Percentiles rank a stretch among this genome's conserved stretches.
Evolutionary conservation across 2,888 invertebrate species (phyloP).

Genomic region (Temnothorax ravouxi): DNA sequence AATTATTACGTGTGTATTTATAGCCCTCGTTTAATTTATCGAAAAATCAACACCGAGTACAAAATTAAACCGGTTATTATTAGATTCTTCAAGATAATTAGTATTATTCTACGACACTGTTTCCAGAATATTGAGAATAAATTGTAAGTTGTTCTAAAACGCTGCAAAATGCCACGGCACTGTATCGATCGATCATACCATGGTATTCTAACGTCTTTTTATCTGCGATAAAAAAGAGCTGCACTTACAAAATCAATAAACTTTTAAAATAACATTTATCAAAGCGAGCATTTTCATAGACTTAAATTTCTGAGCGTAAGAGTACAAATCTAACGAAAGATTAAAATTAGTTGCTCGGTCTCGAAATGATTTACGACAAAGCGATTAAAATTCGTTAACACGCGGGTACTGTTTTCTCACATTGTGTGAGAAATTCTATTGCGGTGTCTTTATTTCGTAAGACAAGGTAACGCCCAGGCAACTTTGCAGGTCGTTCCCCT

Average conservation of each 20-base stretch:
- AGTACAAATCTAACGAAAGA: neutral
- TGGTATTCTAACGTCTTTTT: conserved; percentile 34
- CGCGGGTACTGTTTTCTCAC: neutral
- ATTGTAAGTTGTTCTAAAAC: conserved; percentile 59
- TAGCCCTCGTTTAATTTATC: neutral
- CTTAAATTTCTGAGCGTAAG: neutral
- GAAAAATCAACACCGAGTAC: conserved; percentile 1
- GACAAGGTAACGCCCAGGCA: neutral
- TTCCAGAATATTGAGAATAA: conserved; percentile 65
- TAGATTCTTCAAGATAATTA: conserved; percentile 61
- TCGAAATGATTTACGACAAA: conserved; percentile 18
- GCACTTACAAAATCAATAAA: neutral
- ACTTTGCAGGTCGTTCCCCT: conserved; percentile 33
- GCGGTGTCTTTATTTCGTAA: neutral
- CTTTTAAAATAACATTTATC: neutral
- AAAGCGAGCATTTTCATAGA: neutral
- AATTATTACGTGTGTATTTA: conserved; percentile 30
- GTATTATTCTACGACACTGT: conserved; percentile 47
- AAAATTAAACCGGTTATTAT: conserved; percentile 49
- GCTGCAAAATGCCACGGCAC: conserved; percentile 42
- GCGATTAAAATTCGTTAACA: conserved; percentile 24
- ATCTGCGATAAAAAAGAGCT: conserved; percentile 30
- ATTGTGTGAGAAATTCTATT: conserved; percentile 1
- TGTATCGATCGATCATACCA: conserved; percentile 54
- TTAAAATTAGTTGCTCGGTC: conserved; percentile 1